Evolutionary conservation across 2,797 vertebrate genomes (phyloP).

Genomic region (Staurois parvus): DNA sequence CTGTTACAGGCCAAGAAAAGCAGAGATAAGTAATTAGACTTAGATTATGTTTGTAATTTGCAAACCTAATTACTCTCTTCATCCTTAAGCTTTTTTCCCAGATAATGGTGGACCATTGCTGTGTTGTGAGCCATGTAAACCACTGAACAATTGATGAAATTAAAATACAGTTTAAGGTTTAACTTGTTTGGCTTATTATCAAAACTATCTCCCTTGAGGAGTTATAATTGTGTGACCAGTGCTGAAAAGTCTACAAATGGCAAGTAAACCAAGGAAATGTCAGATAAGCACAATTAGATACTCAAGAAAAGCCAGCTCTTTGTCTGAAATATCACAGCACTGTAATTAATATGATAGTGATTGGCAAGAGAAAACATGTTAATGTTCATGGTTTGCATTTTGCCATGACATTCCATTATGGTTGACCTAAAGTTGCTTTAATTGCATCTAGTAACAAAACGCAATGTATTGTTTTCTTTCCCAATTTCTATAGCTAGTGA

Average conservation of each 20-base stretch:
- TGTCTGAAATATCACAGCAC: neutral
- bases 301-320: conserved; percentile 9
- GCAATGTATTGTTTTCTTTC: neutral
- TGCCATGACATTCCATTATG: conserved; percentile 1
- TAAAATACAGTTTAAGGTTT: neutral
- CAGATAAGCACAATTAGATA: conserved; percentile 14
- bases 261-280: neutral
- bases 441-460: neutral
- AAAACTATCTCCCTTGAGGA: neutral
- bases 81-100: neutral
- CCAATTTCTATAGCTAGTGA: neutral
- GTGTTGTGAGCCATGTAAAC: conserved; percentile 11
- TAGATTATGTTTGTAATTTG: conserved; percentile 20
- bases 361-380: neutral
- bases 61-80: neutral
- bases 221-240: conserved; percentile 6
- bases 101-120: neutral
- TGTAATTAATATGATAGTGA: conserved; percentile 3
- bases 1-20: neutral
- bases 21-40: neutral
- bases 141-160: conserved; percentile 12
- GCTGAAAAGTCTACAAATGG: neutral
- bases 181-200: neutral
- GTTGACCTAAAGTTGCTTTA: conserved; percentile 1
- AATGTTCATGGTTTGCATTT: neutral